A percentile compares a stretch with the other conserved stretches of the same genome.
Conservation (phyloP, 2,888 invertebrate genomes). For the Nephrocerus scutellatus region DNA sequence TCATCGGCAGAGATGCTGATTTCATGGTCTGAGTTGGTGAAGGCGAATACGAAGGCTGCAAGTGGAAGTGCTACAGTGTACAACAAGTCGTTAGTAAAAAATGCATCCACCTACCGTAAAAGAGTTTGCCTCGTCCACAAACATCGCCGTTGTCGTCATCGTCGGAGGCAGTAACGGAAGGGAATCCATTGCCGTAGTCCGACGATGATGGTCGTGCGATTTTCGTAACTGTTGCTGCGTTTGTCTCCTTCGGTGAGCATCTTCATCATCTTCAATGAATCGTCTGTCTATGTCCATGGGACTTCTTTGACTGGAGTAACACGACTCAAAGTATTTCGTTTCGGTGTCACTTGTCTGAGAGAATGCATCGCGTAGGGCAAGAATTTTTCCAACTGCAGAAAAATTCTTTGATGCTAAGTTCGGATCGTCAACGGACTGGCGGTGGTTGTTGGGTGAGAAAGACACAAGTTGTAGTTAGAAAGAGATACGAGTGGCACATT, state of each 20-base stretch:
- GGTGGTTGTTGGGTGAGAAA: constrained; percentile 2
- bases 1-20: constrained; percentile 39
- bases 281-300: constrained; percentile 22
- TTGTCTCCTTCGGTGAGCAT: constrained; percentile 31
- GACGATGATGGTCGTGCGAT: constrained; percentile 36
- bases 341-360: constrained; percentile 46
- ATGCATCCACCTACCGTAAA: constrained; percentile 36
- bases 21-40: constrained; percentile 36
- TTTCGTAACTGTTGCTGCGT: constrained; percentile 24
- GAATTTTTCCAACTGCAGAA: constrained; percentile 28
- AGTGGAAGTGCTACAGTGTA: not conserved
- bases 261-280: not conserved
- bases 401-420: constrained; percentile 27
- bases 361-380: constrained; percentile 42
- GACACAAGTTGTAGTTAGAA: no score
- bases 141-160: constrained; percentile 25
- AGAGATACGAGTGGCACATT: no score
- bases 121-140: constrained; percentile 43
- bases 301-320: constrained; percentile 25
- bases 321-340: constrained; percentile 27
- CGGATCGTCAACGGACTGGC: constrained; percentile 22
- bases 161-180: constrained; percentile 26
- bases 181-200: constrained; percentile 36
- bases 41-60: constrained; percentile 27
- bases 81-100: not conserved